These are phyloP conservation scores for Stomatorhinus walkeri DNA, from an alignment of 2,797 vertebrate species.

Conservation along the genomic window DNA sequence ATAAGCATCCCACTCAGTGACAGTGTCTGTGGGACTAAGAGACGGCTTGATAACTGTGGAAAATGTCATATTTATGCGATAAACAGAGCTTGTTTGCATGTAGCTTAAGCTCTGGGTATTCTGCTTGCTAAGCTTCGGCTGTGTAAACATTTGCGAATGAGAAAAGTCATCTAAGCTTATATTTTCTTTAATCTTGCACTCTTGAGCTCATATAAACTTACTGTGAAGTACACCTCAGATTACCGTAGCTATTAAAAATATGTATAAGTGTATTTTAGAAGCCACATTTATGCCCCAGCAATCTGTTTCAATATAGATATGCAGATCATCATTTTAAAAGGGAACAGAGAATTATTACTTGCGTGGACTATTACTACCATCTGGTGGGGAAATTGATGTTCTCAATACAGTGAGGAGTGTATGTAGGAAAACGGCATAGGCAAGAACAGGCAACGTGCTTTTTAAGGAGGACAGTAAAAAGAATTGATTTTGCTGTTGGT, in stretches of 20 bases:
- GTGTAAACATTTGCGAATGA: neutral
- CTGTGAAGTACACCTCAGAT: neutral
- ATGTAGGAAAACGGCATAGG: neutral
- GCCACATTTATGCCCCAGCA: neutral
- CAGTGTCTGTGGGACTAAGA: neutral
- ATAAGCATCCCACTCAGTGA: neutral
- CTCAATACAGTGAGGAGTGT: neutral
- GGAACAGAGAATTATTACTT: neutral
- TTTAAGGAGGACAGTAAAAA: neutral
- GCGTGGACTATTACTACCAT: constrained; percentile 14
- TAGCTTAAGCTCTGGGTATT: neutral
- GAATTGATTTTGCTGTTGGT: neutral
- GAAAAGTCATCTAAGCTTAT: neutral
- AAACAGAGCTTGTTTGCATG: neutral
- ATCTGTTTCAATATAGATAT: neutral
- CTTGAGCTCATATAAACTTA: neutral
- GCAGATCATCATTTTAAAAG: neutral
- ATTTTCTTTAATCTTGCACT: neutral
- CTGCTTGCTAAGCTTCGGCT: neutral
- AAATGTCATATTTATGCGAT: neutral
- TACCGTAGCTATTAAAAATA: neutral
- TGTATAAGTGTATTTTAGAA: neutral
- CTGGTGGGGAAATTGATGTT: constrained; percentile 6
- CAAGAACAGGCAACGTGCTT: neutral
- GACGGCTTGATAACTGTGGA: neutral